These are phyloP conservation scores for Caranx melampygus DNA, from an alignment of 2,113 vertebrate species.

Conservation along the genomic window DNA sequence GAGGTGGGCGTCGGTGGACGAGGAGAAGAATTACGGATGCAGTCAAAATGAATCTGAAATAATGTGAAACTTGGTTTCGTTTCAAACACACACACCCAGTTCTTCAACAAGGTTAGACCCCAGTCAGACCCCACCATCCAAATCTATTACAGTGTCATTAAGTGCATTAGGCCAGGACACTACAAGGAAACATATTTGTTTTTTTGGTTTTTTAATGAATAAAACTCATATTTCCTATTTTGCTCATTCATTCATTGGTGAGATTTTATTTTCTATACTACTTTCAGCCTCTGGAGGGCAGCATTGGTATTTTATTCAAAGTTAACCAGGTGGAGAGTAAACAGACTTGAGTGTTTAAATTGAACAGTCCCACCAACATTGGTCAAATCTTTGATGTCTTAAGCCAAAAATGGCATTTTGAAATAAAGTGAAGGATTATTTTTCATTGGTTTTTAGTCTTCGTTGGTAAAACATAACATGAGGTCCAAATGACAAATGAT, in stretches of 20 bases:
- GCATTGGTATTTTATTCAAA: not conserved
- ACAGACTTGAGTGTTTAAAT: not conserved
- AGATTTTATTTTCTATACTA: not conserved
- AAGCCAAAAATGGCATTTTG: not conserved
- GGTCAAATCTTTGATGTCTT: not conserved
- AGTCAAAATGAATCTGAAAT: not conserved
- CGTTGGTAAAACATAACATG: conserved; percentile 1
- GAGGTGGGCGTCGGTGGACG: not conserved
- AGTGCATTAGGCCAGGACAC: not conserved
- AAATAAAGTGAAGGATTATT: conserved; percentile 38
- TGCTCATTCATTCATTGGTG: not conserved
- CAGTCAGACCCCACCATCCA: not conserved
- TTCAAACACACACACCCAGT: not conserved
- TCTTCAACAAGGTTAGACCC: not conserved
- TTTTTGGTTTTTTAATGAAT: not conserved
- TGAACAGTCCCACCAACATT: not conserved
- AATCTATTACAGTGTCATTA: not conserved
- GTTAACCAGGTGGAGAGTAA: not conserved
- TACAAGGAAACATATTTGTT: not conserved
- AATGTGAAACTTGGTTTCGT: not conserved
- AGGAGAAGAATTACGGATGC: not conserved
- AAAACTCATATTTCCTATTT: not conserved
- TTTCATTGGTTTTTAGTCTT: not conserved
- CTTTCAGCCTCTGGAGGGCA: conserved; percentile 55
- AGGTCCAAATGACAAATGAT: not conserved